Percentiles rank a stretch among this genome's conserved stretches.
These are phyloP conservation scores for Nixonia krombeini DNA, from an alignment of 1,140 invertebrate species.

Conservation along the genomic window DNA sequence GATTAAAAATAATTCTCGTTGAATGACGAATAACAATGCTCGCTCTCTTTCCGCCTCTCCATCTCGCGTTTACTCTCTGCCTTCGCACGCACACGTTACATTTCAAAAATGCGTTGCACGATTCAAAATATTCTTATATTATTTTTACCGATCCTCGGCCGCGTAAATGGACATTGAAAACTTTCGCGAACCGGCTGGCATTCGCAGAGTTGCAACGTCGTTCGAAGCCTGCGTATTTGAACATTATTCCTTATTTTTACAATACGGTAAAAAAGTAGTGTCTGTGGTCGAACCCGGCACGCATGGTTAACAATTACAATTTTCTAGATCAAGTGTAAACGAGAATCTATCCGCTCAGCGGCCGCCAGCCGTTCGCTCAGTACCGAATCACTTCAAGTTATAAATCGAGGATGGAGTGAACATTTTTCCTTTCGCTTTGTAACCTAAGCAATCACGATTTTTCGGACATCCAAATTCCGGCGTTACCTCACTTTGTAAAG, in stretches of 20 bases:
- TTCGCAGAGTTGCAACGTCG: background rate
- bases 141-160: constrained; percentile 1
- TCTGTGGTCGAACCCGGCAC: no score
- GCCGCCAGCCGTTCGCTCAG: no score
- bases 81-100: background rate
- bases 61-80: background rate
- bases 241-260: no score
- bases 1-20: constrained; percentile 32
- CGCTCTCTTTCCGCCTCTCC: constrained; percentile 3
- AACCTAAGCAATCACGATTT: background rate
- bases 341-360: no score
- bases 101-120: background rate
- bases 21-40: constrained; percentile 18
- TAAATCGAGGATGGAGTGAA: no score
- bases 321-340: no score
- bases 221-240: no score
- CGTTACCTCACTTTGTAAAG: background rate
- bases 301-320: no score
- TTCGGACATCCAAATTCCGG: background rate
- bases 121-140: constrained; percentile 6
- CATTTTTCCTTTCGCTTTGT: no score
- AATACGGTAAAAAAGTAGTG: no score
- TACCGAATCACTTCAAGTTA: no score
- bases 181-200: background rate
- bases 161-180: constrained; percentile 1